A percentile compares a stretch with the other conserved stretches of the same genome.
Conservation (phyloP, 2,888 invertebrate genomes). For the Sphaerophoria rueppellii region DNA sequence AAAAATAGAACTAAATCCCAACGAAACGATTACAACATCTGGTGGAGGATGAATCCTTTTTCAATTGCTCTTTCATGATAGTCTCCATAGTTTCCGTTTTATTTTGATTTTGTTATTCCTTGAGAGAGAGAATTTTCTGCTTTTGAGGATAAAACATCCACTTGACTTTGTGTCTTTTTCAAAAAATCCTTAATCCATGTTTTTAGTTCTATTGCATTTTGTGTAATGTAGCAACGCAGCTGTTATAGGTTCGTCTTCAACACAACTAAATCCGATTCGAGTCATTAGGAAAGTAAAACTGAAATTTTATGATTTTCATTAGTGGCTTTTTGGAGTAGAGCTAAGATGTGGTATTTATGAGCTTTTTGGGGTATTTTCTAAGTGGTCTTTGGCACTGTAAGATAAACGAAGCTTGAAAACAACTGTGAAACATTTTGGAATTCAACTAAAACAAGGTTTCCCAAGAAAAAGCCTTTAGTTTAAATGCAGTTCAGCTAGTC, state of each 20-base stretch:
- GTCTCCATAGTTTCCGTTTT: slow-evolving; percentile 18
- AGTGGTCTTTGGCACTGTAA: too few relatives aligned
- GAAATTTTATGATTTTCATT: slow-evolving; percentile 33
- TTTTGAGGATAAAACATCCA: neutral
- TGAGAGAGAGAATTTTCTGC: neutral
- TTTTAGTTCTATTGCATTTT: neutral
- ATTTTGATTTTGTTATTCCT: slow-evolving; percentile 22
- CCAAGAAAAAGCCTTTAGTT: too few relatives aligned
- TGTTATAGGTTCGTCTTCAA: slow-evolving; percentile 25
- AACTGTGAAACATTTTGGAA: too few relatives aligned
- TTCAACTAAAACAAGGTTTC: too few relatives aligned
- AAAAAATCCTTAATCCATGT: neutral
- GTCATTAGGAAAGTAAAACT: slow-evolving; percentile 36
- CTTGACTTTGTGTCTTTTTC: slow-evolving; percentile 8
- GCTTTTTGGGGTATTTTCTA: too few relatives aligned
- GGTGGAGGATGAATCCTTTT: slow-evolving; percentile 44
- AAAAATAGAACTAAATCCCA: slow-evolving; percentile 1
- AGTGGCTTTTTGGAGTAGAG: neutral
- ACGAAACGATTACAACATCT: slow-evolving; percentile 45
- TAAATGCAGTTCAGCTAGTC: too few relatives aligned
- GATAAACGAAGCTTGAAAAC: too few relatives aligned
- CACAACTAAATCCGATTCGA: slow-evolving; percentile 46
- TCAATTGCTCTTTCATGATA: slow-evolving; percentile 30
- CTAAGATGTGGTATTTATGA: too few relatives aligned
- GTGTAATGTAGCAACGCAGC: neutral